Evolutionary conservation across 2,113 vertebrate genomes (phyloP), one percentile per base, ranked within the genome.

Genomic region (Promerops cafer): DNA sequence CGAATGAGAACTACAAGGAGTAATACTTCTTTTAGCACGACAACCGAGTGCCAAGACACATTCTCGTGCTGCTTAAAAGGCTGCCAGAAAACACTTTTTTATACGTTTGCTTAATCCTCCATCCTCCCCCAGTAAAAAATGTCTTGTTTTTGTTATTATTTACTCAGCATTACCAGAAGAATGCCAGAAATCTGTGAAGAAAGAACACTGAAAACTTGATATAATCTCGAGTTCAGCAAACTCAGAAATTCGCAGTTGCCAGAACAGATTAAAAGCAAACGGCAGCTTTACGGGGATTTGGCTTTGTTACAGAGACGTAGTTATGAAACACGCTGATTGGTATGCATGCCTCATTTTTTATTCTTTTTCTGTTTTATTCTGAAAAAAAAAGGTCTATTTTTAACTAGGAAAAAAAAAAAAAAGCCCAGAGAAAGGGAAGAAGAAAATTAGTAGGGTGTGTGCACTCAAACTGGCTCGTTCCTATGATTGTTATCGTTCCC

Each of bases 241-340:
- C 71, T 96, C 66, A 71, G 39, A 83, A 90, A 91, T 50, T 59
- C 39, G 37, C 90, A 59, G 64, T 61, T 77, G 83, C 83, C 91
- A 88, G 63, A 91, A 74, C 35, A 40, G 61, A 39, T 45, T 49
- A 64, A 93, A 93, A 93, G 88, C 76, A 61, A 90, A 45, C 54
- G 75, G 83, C 74, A 75, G 78, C 45, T 88, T 96, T 90, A 59
- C 16, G 27, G 59, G 59, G 70, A 70, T 76, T 90, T 94, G 69
- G 84, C 78, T 95, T 95, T 95, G 84, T 91, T 92, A 86, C 70
- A 89, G 60, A 77, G 70, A 77, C 9, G 18, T 61, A 88, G 93
- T 93, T 95, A 93, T 54, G 90, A 94, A 96, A 93, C 39, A 47
- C 37, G 10, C 54, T 95, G 44, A 52, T 92, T 89, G 76, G 54